These are phyloP conservation scores for Capromys pilorides DNA, from an alignment of 2,797 vertebrate genomes.

Conservation along the genomic window DNA sequence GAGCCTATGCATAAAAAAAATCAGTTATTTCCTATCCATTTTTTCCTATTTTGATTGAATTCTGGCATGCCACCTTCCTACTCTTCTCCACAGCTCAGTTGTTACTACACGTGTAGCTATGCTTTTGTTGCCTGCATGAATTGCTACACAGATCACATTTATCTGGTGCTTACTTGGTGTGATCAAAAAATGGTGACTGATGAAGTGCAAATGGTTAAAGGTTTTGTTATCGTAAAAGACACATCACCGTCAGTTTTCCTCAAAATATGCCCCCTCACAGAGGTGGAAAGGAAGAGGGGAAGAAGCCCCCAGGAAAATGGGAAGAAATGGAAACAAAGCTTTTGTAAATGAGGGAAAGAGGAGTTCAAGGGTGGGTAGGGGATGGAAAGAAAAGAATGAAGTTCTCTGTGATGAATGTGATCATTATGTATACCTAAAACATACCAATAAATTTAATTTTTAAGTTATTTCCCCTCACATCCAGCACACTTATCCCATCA, in stretches of 20 bases:
- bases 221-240: neutral
- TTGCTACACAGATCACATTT: slow-evolving; percentile 28
- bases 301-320: neutral
- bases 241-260: too few relatives aligned
- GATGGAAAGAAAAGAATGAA: neutral
- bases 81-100: neutral
- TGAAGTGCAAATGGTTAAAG: neutral
- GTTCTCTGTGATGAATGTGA: neutral
- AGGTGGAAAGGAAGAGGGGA: neutral
- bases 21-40: neutral
- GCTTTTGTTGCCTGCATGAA: neutral
- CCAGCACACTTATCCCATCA: neutral
- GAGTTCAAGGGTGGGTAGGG: neutral
- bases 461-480: neutral
- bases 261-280: neutral
- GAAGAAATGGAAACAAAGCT: neutral
- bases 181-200: neutral
- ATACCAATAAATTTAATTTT: neutral
- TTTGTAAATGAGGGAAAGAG: neutral
- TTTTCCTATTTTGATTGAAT: slow-evolving; percentile 34
- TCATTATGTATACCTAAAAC: neutral
- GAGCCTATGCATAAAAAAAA: neutral
- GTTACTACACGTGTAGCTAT: neutral
- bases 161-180: neutral
- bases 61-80: neutral